Evolutionary conservation across 1,140 invertebrate genomes (phyloP).

Genomic region (Sycobia sp.): DNA sequence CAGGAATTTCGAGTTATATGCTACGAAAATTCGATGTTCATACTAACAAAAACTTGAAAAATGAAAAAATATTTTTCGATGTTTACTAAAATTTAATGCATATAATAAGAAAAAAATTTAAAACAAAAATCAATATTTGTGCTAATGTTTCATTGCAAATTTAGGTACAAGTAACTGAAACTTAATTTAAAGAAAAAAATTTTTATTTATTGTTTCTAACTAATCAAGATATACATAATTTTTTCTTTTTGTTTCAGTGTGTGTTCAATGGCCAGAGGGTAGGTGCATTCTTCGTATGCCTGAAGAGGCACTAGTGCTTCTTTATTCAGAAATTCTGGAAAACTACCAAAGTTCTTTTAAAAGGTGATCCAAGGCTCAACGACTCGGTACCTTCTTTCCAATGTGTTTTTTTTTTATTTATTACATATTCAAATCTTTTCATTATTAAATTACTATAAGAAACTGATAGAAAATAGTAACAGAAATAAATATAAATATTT

Average conservation of each 20-base stretch:
- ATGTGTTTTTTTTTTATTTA: too few species aligned
- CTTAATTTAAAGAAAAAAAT: too few species aligned
- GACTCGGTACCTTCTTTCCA: conserved; percentile 24
- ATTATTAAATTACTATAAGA: not conserved
- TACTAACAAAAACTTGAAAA: too few species aligned
- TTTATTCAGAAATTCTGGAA: conserved; percentile 57
- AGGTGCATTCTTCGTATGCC: conserved; percentile 64
- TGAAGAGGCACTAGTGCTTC: conserved; percentile 56
- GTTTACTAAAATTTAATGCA: too few species aligned
- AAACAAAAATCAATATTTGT: too few species aligned
- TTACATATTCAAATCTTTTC: too few species aligned
- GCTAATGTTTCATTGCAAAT: too few species aligned
- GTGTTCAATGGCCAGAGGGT: conserved; percentile 87
- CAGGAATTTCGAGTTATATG: too few species aligned
- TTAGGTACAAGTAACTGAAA: too few species aligned
- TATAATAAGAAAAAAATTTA: too few species aligned
- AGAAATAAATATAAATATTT: not conserved
- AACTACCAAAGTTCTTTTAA: conserved; percentile 58
- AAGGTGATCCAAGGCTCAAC: conserved; percentile 48
- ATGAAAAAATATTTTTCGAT: too few species aligned
- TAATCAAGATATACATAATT: not conserved
- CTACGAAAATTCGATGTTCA: too few species aligned
- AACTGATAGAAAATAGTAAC: not conserved
- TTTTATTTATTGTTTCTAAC: not conserved
- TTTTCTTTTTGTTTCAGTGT: conserved; percentile 72